Percentiles rank a stretch among this genome's conserved stretches.
phyloP scores from a whole-genome alignment of 2,888 invertebrate genomes.

The Lasioglossum leucozonium region DNA sequence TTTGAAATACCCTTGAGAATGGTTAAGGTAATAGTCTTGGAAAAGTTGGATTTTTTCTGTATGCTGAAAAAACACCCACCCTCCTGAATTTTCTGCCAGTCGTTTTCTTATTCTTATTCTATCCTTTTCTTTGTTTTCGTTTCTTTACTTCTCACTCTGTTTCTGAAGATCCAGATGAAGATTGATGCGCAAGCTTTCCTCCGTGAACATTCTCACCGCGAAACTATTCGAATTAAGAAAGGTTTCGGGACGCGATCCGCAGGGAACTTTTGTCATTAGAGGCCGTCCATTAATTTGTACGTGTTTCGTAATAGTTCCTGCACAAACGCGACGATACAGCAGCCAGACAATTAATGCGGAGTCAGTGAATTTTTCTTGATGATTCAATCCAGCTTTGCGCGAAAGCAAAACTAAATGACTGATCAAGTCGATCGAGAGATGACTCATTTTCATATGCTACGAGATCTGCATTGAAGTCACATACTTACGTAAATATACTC shows the following conservation, averaged over 20 bases:
- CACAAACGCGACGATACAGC: neutral
- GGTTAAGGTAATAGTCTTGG: too few relatives aligned
- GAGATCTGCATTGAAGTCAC: neutral
- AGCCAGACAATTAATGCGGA: neutral
- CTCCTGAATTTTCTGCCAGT: neutral
- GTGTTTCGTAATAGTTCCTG: neutral
- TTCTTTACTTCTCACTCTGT: neutral
- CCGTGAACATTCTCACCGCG: constrained; percentile 13
- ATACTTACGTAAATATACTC: too few relatives aligned
- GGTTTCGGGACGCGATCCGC: neutral
- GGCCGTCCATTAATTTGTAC: neutral
- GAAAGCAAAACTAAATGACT: neutral
- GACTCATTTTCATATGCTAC: neutral
- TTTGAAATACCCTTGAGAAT: too few relatives aligned
- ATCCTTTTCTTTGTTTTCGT: neutral
- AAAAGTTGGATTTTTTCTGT: too few relatives aligned
- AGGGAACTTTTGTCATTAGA: neutral
- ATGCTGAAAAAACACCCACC: too few relatives aligned
- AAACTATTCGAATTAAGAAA: constrained; percentile 38
- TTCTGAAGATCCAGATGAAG: constrained; percentile 27
- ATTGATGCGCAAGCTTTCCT: constrained; percentile 40
- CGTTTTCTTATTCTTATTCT: neutral
- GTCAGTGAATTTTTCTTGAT: neutral
- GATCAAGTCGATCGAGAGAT: neutral
- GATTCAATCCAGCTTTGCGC: neutral